A percentile compares a stretch with the other conserved stretches of the same genome.
phyloP scores from a whole-genome alignment of 2,797 vertebrate genomes.

The Emydoidea blandingii region DNA sequence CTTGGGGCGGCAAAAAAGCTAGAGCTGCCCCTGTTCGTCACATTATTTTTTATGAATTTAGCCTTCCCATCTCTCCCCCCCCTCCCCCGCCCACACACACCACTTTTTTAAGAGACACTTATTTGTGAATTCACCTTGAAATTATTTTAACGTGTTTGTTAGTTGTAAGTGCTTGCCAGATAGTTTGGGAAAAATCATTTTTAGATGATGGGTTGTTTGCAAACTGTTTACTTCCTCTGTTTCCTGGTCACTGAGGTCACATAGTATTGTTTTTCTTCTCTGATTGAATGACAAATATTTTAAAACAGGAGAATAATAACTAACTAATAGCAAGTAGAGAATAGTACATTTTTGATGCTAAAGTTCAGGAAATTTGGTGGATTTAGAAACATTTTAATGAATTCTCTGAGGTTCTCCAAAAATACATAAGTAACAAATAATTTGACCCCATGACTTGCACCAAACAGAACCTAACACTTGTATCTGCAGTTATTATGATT shows the following conservation, averaged over 20 bases:
- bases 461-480: no score
- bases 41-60: not conserved
- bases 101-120: not conserved
- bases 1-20: no score
- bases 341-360: not conserved
- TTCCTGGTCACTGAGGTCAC: not conserved
- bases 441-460: no score
- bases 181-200: not conserved
- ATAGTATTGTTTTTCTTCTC: fast-evolving
- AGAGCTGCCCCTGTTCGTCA: not conserved
- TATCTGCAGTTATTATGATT: no score
- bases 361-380: no score
- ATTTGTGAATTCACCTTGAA: not conserved
- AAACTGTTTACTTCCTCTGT: not conserved
- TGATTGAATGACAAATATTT: not conserved
- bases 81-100: no score
- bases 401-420: no score
- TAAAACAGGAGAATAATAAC: not conserved
- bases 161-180: not conserved
- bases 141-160: not conserved
- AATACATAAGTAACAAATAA: no score
- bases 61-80: not conserved
- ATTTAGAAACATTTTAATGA: no score
- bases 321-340: not conserved
- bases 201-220: not conserved